Percentiles rank a stretch among this genome's conserved stretches.
These are phyloP conservation scores for Ramphastos sulfuratus DNA, from an alignment of 2,113 vertebrate genomes.

Conservation along the genomic window DNA sequence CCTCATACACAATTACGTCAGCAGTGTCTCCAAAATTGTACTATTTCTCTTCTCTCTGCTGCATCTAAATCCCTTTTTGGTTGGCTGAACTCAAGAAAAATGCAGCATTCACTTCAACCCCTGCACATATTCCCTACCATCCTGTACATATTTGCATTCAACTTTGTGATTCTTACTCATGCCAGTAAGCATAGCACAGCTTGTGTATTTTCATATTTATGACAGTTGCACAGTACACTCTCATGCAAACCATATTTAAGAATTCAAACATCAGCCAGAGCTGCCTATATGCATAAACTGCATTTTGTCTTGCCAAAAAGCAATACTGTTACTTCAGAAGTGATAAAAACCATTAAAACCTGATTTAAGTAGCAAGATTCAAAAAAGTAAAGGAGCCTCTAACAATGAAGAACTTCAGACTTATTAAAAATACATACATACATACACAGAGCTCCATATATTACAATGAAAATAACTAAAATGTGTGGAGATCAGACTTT, in stretches of 20 bases:
- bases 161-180: not conserved
- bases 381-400: not conserved
- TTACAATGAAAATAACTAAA: not conserved
- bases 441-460: not conserved
- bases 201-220: not conserved
- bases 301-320: not conserved
- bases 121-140: not conserved
- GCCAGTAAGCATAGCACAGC: not conserved
- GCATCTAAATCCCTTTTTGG: not conserved
- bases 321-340: not conserved
- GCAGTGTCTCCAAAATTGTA: not conserved
- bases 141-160: not conserved
- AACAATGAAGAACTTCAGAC: not conserved
- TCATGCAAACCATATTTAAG: not conserved
- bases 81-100: not conserved
- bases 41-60: not conserved
- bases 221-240: not conserved
- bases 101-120: not conserved
- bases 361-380: not conserved
- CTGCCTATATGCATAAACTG: not conserved
- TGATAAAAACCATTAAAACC: not conserved
- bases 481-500: not conserved
- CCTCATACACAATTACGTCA: not conserved
- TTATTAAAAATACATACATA: not conserved
- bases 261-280: not conserved